Conservation (phyloP, 2,888 invertebrate genomes). For the Eustalomyia histrio region DNA sequence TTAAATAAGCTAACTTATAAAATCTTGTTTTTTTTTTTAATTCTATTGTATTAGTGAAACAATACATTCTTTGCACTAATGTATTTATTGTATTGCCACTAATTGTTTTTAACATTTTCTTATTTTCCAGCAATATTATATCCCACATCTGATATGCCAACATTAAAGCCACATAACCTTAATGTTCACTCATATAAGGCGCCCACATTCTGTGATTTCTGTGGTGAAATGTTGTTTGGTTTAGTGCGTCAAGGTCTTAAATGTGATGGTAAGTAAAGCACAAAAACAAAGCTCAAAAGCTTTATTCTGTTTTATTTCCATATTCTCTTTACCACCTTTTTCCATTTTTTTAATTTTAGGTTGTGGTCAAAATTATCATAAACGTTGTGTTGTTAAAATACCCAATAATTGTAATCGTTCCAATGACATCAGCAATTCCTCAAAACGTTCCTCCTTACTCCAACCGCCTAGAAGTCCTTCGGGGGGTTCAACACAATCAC, state of each 20-base stretch:
- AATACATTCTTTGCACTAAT: not conserved
- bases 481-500: slow-evolving; percentile 85
- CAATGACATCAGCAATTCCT: slow-evolving; percentile 73
- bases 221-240: slow-evolving; percentile 99
- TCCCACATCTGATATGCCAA: slow-evolving; percentile 81
- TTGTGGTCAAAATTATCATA: slow-evolving; percentile 99
- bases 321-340: not conserved
- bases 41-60: not conserved
- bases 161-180: slow-evolving; percentile 92
- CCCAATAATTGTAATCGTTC: slow-evolving; percentile 95
- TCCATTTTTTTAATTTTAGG: slow-evolving; percentile 81
- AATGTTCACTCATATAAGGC: slow-evolving; percentile 99
- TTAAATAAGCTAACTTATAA: not conserved
- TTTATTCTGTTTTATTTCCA: not conserved
- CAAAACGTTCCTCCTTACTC: slow-evolving; percentile 79
- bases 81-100: not conserved
- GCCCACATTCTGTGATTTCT: slow-evolving; percentile 99
- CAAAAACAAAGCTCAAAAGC: not conserved
- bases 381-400: slow-evolving; percentile 97
- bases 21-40: not conserved
- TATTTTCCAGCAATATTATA: slow-evolving; percentile 77
- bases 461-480: slow-evolving; percentile 85
- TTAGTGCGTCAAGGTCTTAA: slow-evolving; percentile 98
- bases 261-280: slow-evolving; percentile 90
- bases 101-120: slow-evolving; percentile 18